Conservation (phyloP, 2,888 invertebrate species). For the Cantharis rustica region DNA sequence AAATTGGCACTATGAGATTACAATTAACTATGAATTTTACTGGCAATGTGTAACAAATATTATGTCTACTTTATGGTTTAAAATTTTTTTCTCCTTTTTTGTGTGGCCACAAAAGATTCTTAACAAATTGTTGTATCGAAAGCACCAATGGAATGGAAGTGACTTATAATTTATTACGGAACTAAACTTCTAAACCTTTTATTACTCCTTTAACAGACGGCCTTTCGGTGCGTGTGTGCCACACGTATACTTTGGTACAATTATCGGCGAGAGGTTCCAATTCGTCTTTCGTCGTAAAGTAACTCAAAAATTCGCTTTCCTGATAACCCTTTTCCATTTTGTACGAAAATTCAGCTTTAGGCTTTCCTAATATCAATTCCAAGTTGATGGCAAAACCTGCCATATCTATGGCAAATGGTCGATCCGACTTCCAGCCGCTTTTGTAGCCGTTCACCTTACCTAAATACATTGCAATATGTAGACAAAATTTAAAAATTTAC, state of each 20-base stretch:
- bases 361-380: conserved; percentile 70
- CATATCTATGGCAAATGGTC: conserved; percentile 97
- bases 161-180: neutral
- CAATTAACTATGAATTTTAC: neutral
- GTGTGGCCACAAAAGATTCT: neutral
- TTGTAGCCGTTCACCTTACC: conserved; percentile 67
- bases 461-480: conserved; percentile 20
- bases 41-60: neutral
- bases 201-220: conserved; percentile 77
- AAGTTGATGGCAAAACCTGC: conserved; percentile 93
- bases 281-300: conserved; percentile 72
- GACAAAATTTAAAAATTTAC: neutral
- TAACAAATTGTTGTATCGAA: conserved; percentile 9
- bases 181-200: conserved; percentile 49
- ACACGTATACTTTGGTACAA: conserved; percentile 95
- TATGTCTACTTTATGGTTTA: neutral
- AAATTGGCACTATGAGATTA: neutral
- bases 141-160: conserved; percentile 25
- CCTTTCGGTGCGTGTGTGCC: conserved; percentile 97
- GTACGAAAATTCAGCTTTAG: conserved; percentile 79
- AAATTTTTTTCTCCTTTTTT: no score
- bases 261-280: conserved; percentile 90
- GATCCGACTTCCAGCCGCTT: conserved; percentile 85
- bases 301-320: conserved; percentile 82
- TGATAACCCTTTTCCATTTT: conserved; percentile 88